A percentile compares a stretch with the other conserved stretches of the same genome.
phyloP scores from a whole-genome alignment of 2,888 invertebrate species.

The Mesorhabditis spiculigera region DNA sequence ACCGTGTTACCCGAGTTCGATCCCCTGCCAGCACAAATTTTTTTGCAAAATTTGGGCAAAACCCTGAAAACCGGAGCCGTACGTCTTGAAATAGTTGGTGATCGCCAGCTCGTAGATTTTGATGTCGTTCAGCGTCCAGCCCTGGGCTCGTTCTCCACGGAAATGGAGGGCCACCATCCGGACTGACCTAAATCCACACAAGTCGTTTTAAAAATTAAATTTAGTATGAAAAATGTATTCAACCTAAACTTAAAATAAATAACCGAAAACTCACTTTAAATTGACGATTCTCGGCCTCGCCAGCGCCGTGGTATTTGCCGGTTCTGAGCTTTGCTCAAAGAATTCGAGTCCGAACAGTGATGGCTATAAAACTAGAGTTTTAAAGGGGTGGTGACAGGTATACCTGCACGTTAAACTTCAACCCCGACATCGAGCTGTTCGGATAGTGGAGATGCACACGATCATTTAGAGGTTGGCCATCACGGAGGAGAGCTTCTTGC shows the following conservation, averaged over 20 bases:
- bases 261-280: not conserved
- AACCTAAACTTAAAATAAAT: not conserved
- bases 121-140: conserved; percentile 45
- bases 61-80: not conserved
- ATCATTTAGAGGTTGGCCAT: conserved; percentile 19
- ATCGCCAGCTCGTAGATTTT: conserved; percentile 47
- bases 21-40: too few relatives aligned
- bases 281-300: conserved; percentile 9
- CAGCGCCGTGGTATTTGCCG: conserved; percentile 24
- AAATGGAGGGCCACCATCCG: conserved; percentile 42
- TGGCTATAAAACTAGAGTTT: conserved; percentile 25
- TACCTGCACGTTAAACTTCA: conserved; percentile 43
- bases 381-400: conserved; percentile 8
- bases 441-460: conserved; percentile 47
- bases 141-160: conserved; percentile 46
- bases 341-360: conserved; percentile 52
- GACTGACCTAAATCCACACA: conserved; percentile 1
- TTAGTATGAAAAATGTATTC: too few relatives aligned
- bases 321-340: conserved; percentile 17
- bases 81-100: conserved; percentile 48
- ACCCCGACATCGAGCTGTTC: conserved; percentile 42
- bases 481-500: conserved; percentile 19
- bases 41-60: too few relatives aligned
- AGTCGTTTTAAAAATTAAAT: not conserved
- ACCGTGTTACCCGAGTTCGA: too few relatives aligned